Base-by-base conservation (phyloP, 30 jellyfish, hydroid and myxozoan species). In the Clytia hemisphaerica region DNA sequence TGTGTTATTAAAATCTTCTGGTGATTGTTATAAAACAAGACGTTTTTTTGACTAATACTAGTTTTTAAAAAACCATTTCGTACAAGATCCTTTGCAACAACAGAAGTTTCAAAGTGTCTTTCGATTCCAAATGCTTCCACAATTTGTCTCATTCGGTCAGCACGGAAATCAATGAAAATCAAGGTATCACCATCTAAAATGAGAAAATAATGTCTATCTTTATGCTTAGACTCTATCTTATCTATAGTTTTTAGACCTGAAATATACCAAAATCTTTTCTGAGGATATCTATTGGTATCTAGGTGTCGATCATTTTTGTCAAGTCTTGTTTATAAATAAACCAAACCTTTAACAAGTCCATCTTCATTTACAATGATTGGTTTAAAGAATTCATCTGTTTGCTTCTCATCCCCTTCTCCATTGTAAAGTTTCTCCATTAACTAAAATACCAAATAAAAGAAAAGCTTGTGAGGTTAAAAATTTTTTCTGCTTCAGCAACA, bases 61-160 rank as follows among this genome's bases (percentile, higher is more conserved):
- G n/a, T n/a, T n/a, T n/a, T n/a, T 25, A 2, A 24, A 63, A 2
- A 4, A 0, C 16, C 31, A 16, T 1, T 45, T 22, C 80, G 59
- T 68, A 83, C 96, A 84, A 93, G 47, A 61, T 93, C 70, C 45
- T 83, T 55, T 5, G 96, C 93, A 21, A 75, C 88, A n/a, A 73
- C 91, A 16, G 76, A 81, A 0, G 96, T 81, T 22, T 93, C 99
- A 65, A 84, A 85, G 67, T 84, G 97, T 28, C 85, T 73, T 50
- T 78, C 71, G 19, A 93, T 34, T 25, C 97, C 97, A 67, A 93
- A 70, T 4, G 97, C 94, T 45, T 86, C 95, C 22, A 80, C 95
- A 37, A 93, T 93, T 37, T 93, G 99, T 46, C 99, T 72, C 99
- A 93, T 93, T 53, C 99, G 80, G 58, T 93, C 99, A 33, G 99